These are phyloP conservation scores for Hoplostethus mediterraneus DNA, from an alignment of 2,797 vertebrate genomes.

Conservation along the genomic window DNA sequence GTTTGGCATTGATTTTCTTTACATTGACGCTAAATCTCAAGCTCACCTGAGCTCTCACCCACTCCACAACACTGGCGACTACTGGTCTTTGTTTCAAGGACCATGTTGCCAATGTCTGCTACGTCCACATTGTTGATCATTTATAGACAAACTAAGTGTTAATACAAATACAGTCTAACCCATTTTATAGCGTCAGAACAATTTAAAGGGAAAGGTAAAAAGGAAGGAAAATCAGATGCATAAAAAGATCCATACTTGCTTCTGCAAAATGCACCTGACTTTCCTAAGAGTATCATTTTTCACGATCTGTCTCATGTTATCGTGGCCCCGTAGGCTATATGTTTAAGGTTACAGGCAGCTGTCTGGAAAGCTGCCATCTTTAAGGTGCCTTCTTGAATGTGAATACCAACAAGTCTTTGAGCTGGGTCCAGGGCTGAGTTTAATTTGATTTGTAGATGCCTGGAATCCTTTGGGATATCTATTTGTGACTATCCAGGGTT, in stretches of 20 bases:
- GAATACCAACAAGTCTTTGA: conserved; percentile 60
- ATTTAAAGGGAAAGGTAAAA: not conserved
- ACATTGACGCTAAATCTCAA: no score
- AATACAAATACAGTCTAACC: not conserved
- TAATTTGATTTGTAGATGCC: conserved; percentile 55
- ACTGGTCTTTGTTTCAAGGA: no score
- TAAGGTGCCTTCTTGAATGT: conserved; percentile 50
- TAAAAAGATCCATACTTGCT: conserved; percentile 11
- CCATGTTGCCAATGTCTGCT: no score
- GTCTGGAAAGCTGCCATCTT: conserved; percentile 69
- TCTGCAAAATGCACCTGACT: conserved; percentile 7
- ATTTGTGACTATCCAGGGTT: conserved; percentile 36
- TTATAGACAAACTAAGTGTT: not conserved
- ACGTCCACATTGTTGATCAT: not conserved
- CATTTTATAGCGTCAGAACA: not conserved
- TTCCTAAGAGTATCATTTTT: conserved; percentile 9
- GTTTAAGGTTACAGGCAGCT: conserved; percentile 64
- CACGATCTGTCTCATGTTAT: conserved; percentile 34
- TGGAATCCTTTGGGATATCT: conserved; percentile 42
- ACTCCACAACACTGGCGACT: no score
- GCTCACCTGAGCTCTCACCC: no score
- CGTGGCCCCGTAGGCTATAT: conserved; percentile 58
- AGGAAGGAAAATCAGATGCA: not conserved
- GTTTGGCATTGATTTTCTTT: no score
- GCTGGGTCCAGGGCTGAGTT: conserved; percentile 55